Percentiles rank a stretch among this genome's conserved stretches.
These are phyloP conservation scores for Nomada fucata DNA, from an alignment of 2,888 invertebrate genomes.

Conservation along the genomic window DNA sequence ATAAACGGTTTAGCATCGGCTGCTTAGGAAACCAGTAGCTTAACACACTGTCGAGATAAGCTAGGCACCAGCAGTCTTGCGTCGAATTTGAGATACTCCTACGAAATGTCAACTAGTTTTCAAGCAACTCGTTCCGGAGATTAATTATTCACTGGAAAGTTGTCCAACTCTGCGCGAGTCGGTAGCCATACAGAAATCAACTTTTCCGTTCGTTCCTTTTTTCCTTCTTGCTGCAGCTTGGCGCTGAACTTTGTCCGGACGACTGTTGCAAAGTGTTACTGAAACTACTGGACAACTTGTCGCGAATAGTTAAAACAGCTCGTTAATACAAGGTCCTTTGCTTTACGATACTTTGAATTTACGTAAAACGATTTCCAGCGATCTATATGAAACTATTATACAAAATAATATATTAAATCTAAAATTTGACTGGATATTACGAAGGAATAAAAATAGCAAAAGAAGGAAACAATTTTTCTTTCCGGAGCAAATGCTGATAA, in stretches of 20 bases:
- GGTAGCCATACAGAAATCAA: constrained; percentile 26
- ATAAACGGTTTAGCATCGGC: background rate
- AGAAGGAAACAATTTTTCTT: too few species aligned
- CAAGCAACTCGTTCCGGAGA: constrained; percentile 20
- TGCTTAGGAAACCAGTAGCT: constrained; percentile 3
- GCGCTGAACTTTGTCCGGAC: background rate
- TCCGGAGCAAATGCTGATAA: too few species aligned
- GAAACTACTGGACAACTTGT: constrained; percentile 13
- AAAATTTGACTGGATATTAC: too few species aligned
- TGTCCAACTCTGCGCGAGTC: constrained; percentile 36
- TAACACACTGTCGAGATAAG: background rate
- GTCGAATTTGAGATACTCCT: constrained; percentile 42
- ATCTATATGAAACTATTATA: too few species aligned
- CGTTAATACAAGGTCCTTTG: too few species aligned
- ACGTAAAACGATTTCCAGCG: too few species aligned
- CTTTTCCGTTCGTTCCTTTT: background rate
- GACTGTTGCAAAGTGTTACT: background rate
- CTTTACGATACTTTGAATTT: too few species aligned
- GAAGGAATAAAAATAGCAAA: too few species aligned
- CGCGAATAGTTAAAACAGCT: background rate
- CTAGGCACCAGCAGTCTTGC: background rate
- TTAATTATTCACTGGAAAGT: constrained; percentile 52
- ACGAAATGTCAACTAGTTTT: constrained; percentile 58
- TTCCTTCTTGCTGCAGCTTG: constrained; percentile 23
- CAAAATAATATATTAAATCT: too few species aligned